Base-by-base conservation (phyloP, 1,140 invertebrate genomes). In the Caerostris darwini region DNA sequence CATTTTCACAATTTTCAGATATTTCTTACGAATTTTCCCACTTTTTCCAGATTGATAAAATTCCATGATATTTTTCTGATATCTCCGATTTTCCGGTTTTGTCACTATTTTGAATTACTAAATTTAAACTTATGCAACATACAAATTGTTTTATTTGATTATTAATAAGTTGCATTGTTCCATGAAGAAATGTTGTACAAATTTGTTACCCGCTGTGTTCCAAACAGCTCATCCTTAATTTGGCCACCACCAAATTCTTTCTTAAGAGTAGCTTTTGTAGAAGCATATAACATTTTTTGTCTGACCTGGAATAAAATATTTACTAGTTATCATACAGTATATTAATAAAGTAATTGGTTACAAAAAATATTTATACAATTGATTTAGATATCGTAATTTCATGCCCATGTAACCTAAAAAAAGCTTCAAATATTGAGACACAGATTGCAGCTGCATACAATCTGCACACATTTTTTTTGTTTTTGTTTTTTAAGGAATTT, bases 261-360 rank as follows among this genome's bases (percentile, higher is more conserved):
- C 96, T 99, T 99, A 3, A 99, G 96, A 3, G 99, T 99, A 3
- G 99, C 98, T 96, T 99, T 99, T 0, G 99, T 99, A 0, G 99
- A 99, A 0, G 99, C 99, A 96, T 99, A 99, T 59, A 99, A 97
- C 99, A 99, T 99, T 34, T 34, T 99, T 95, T 99, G 98, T 94
- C 99, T 97, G 5, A 99, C 95, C 91, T 95, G 64, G 53, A 92
- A 82, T 14, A 90, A 85, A n/a, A 34, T 50, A 81, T 81, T n/a
- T 12, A 59, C 71, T 64, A 14, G 12, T 5, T 64, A 64, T 3
- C 12, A 64, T 7, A 87, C 56, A 59, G 34, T 89, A 69, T 34
- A 10, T 77, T 77, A 77, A 77, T 19, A 77, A 77, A 77, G 1
- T 34, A 19, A 77, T 50, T 5, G 17, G n/a, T 77, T 53, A 77